Conservation (phyloP, 2,888 invertebrate species). For the Cataglyphis altisquamis region DNA sequence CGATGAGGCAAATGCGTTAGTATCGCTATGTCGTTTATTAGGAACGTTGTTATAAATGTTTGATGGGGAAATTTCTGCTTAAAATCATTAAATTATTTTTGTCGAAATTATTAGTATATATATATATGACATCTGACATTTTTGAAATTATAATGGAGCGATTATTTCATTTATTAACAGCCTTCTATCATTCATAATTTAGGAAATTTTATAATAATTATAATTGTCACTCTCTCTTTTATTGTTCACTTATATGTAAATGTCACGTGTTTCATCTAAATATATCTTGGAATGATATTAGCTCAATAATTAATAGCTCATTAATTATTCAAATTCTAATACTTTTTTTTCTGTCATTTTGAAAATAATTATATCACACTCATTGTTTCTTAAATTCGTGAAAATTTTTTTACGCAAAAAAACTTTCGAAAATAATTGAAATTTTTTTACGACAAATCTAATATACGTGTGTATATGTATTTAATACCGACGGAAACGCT, state of each 20-base stretch:
- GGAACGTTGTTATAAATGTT: background rate
- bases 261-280: background rate
- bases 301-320: background rate
- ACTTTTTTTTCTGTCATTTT: background rate
- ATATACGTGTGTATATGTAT: background rate
- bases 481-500: background rate
- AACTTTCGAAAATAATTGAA: background rate
- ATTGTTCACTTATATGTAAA: background rate
- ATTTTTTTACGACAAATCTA: background rate
- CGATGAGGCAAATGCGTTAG: background rate
- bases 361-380: background rate
- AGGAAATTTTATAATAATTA: background rate
- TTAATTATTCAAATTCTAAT: background rate
- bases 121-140: too few species aligned
- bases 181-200: background rate
- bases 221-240: background rate
- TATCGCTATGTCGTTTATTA: constrained; percentile 16
- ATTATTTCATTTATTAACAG: background rate
- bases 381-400: background rate
- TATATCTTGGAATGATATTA: background rate
- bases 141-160: background rate
- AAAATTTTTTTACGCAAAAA: background rate
- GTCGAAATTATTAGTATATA: background rate
- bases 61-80: background rate
- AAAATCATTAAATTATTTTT: background rate